These are phyloP conservation scores for Cettia cetti DNA, from an alignment of 2,113 vertebrate species.

Conservation along the genomic window DNA sequence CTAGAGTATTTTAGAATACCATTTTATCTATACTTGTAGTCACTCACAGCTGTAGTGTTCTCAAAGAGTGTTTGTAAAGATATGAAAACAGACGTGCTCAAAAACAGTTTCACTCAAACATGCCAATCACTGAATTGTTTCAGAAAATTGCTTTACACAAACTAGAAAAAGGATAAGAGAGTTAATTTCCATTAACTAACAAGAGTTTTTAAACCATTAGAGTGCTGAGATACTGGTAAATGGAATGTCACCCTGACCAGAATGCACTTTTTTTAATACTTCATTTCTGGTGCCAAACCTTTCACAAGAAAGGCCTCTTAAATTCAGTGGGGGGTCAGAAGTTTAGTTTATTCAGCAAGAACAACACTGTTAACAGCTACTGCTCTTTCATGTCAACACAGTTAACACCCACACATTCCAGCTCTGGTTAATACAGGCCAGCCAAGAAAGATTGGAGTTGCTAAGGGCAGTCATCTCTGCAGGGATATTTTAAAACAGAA, in stretches of 20 bases:
- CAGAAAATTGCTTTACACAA: not conserved
- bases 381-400: slow-evolving; percentile 59
- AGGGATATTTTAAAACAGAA: slow-evolving; percentile 57
- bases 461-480: not conserved
- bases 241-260: slow-evolving; percentile 30
- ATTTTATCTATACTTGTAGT: not conserved
- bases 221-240: slow-evolving; percentile 7
- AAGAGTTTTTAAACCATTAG: slow-evolving; percentile 4
- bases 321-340: slow-evolving; percentile 63
- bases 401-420: slow-evolving; percentile 59
- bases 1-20: not conserved
- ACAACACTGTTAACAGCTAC: slow-evolving; percentile 67
- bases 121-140: not conserved
- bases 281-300: slow-evolving; percentile 23
- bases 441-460: not conserved
- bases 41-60: not conserved
- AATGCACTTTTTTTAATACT: not conserved
- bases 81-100: not conserved
- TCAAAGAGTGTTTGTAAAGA: not conserved
- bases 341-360: slow-evolving; percentile 74
- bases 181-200: slow-evolving; percentile 50
- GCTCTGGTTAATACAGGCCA: slow-evolving; percentile 23
- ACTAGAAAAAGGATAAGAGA: not conserved
- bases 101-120: not conserved
- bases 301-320: slow-evolving; percentile 46